Base-by-base conservation (phyloP, 2,888 invertebrate species). In the Disparrhopalites patrizii region DNA sequence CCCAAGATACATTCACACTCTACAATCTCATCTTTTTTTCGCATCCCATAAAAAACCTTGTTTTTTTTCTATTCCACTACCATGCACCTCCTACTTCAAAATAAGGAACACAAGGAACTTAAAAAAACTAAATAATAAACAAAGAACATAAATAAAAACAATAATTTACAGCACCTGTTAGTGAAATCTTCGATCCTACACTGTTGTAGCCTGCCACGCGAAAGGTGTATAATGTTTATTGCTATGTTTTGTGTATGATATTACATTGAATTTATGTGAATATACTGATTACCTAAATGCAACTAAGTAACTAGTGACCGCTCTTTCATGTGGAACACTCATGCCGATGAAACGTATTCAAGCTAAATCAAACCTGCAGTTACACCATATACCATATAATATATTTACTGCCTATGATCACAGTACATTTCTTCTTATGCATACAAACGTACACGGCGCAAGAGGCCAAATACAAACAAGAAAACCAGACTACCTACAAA, bases 1-100 rank as follows among this genome's bases (percentile, higher is more conserved):
- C 31, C 8, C 7, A 28, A 30, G 13, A 58, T 38, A 51, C 61
- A 61, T 51, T 38, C 51, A 61, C 27, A 51, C 51, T 43, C 25
- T 18, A 57, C 36, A 30, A 58, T 27, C 23, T n/a, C 20, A 43
- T 31, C 33, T 36, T 33, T 20, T 47, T 15, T 54, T 18, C 54
- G 3, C 28, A 5, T 23, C 18, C 25, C 50, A 4, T 20, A 40
- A 4, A 5, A 8, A 18, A 18, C 36, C 13, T 10, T 36, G 36
- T 36, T 13, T 36, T 10, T 36, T 36, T 36, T 36, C 36, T 52
- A 23, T 5, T 52, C n/a, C 52, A 27, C 28, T 25, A 27, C 28
- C 4, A 30, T n/a, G 15, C 15, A 5, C 40, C n/a, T 18, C 40
- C n/a, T 5, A 20, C 20, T 18, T 20, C 40, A 40, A 40, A 5